These are phyloP conservation scores for Dryas iulia DNA, from an alignment of 1,140 invertebrate genomes.

Conservation along the genomic window DNA sequence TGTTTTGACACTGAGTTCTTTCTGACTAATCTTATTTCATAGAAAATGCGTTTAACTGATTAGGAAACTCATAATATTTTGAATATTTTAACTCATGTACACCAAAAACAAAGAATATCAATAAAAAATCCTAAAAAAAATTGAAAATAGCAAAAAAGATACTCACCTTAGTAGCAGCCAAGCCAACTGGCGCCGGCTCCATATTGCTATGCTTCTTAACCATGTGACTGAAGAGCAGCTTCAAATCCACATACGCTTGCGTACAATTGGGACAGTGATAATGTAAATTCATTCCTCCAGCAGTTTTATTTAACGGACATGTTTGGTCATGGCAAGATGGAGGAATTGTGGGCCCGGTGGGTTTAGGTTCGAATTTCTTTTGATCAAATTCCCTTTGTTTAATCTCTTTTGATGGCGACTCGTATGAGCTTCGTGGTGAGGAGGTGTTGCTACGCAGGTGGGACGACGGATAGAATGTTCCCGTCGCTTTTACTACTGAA, in stretches of 20 bases:
- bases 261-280: slow-evolving; percentile 73
- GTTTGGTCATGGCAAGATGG: slow-evolving; percentile 66
- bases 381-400: slow-evolving; percentile 62
- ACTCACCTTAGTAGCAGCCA: slow-evolving; percentile 75
- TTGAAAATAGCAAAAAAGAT: neutral
- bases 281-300: slow-evolving; percentile 68
- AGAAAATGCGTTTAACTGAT: too few relatives aligned
- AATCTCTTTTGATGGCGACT: slow-evolving; percentile 68
- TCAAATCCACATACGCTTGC: slow-evolving; percentile 70
- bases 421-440: slow-evolving; percentile 66
- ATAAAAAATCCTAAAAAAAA: too few relatives aligned
- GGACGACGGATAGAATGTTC: slow-evolving; percentile 95
- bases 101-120: too few relatives aligned
- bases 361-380: slow-evolving; percentile 56
- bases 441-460: slow-evolving; percentile 82
- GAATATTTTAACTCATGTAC: too few relatives aligned
- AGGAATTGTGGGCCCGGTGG: slow-evolving; percentile 61
- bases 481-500: slow-evolving; percentile 95
- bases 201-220: slow-evolving; percentile 73
- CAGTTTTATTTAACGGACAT: slow-evolving; percentile 70
- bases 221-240: slow-evolving; percentile 71
- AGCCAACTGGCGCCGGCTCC: slow-evolving; percentile 64
- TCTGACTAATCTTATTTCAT: too few relatives aligned
- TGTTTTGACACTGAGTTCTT: too few relatives aligned
- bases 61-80: too few relatives aligned